Base-by-base conservation (phyloP, 2,113 vertebrate genomes). In the Dasyornis broadbenti region DNA sequence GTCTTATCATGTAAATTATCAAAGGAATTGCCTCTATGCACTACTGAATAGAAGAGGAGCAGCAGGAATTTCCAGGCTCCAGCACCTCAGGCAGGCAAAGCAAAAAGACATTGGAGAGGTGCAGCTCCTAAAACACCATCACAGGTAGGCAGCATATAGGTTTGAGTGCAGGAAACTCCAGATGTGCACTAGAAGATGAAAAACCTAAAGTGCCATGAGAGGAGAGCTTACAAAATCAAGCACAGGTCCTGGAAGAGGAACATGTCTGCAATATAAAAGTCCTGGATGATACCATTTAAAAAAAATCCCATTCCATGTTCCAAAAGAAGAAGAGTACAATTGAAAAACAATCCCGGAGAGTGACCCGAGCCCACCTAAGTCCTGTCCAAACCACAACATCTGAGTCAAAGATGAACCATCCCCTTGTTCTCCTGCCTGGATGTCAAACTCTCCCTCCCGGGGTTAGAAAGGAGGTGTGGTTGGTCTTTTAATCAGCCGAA, bases 61-160 rank as follows among this genome's bases (percentile, higher is more conserved):
- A 66, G 8, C 50, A 84, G 40, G 39, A 31, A 21, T 37, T 86
- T 86, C n/a, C 28, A 33, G 27, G 47, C 15, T 60, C 77, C 31
- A 39, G 44, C 10, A 72, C 20, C 63, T 86, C 47, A 40, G 49
- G 26, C 13, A 37, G n/a, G 23, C 15, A 64, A 42, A 66, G 47
- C 10, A 71, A 31, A 27, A 63, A 11, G n/a, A 15, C 10, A 13
- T 23, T 7, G 59, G 27, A 26, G 76, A 77, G 17, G 7, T 16
- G 15, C n/a, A n/a, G 15, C 26, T 53, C 61, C 30, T 61, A 15
- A 70, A 50, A 37, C 50, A 35, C 1, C 1, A 15, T 37, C 40
- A 13, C 4, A 7, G 0, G 3, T 9, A 28, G 3, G 28, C 45
- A 65, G 63, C 40, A 33, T 0, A 10, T 1, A 80, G 24, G 33